Base-by-base conservation (phyloP, 2,888 invertebrate genomes). In the Pseudanteris insignis region DNA sequence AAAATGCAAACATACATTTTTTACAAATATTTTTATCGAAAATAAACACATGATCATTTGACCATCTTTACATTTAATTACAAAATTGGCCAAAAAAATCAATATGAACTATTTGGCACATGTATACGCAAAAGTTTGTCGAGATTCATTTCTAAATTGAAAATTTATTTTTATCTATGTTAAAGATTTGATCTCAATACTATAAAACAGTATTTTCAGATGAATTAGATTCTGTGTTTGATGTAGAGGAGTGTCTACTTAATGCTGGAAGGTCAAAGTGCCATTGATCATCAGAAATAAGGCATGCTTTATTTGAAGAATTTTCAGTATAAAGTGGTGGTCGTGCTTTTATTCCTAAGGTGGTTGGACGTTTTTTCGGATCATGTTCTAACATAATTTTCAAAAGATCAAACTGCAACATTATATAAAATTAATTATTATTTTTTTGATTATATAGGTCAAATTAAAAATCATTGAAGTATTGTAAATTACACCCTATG, bases 371-470 rank as follows among this genome's bases (percentile, higher is more conserved):
- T 57, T 84, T 82, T 2, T 83, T 81, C 0, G 95, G 93, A 54
- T 87, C 83, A 2, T 84, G 80, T 60, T 91, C 89, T 29, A 96
- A 81, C 91, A 96, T 92, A 75, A 87, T 80, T 64, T 86, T 85
- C 6, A 96, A 82, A 50, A 95, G 83, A 1, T 86, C 81, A 74
- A 85, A 86, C 91, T 92, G 80, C 33, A 80, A 43, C 13, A 26
- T 25, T n/a, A n/a, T n/a, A n/a, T n/a, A n/a, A n/a, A n/a, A n/a
- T n/a, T n/a, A n/a, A n/a, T n/a, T n/a, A n/a, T n/a, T n/a, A n/a
- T n/a, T n/a, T n/a, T n/a, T n/a, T n/a, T n/a, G n/a, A n/a, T n/a
- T n/a, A n/a, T n/a, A n/a, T n/a, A n/a, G n/a, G n/a, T n/a, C n/a
- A n/a, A n/a, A n/a, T n/a, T n/a, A n/a, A n/a, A n/a, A n/a, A n/a